Conservation (phyloP, 2,113 vertebrate genomes). For the Zosterops lateralis region DNA sequence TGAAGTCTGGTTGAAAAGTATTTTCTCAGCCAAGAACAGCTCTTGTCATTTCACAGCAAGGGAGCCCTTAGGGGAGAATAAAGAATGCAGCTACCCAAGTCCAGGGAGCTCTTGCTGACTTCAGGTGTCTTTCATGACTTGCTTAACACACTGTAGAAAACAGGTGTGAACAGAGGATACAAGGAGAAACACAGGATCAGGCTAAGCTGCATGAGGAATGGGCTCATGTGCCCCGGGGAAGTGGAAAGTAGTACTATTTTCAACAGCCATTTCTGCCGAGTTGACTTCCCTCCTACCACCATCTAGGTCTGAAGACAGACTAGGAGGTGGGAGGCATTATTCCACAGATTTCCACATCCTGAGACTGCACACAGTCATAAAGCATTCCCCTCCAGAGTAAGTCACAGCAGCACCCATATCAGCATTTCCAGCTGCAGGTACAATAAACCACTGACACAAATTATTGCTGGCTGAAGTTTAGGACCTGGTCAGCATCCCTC, state of each 20-base stretch:
- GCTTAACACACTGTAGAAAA: not conserved
- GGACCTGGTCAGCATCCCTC: not conserved
- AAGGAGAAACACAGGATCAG: fast-evolving
- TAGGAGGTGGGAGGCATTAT: not conserved
- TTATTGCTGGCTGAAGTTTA: not conserved
- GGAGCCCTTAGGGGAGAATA: too few species aligned
- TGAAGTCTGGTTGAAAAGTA: not conserved
- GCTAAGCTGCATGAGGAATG: not conserved
- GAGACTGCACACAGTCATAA: fast-evolving
- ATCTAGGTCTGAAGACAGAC: not conserved
- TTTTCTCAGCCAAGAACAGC: not conserved
- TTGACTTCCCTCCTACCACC: not conserved
- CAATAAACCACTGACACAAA: fast-evolving
- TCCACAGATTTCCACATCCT: fast-evolving
- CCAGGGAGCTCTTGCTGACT: not conserved
- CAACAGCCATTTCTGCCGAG: not conserved
- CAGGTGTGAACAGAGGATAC: fast-evolving
- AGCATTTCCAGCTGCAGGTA: not conserved
- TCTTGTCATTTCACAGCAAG: not conserved
- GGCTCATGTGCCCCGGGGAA: not conserved
- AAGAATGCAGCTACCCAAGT: not conserved
- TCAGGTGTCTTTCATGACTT: fast-evolving
- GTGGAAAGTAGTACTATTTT: not conserved
- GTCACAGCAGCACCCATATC: not conserved
- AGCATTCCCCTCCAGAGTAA: not conserved